These are phyloP conservation scores for Megaptera novaeangliae DNA, from an alignment of 2,113 vertebrate species.

Conservation along the genomic window DNA sequence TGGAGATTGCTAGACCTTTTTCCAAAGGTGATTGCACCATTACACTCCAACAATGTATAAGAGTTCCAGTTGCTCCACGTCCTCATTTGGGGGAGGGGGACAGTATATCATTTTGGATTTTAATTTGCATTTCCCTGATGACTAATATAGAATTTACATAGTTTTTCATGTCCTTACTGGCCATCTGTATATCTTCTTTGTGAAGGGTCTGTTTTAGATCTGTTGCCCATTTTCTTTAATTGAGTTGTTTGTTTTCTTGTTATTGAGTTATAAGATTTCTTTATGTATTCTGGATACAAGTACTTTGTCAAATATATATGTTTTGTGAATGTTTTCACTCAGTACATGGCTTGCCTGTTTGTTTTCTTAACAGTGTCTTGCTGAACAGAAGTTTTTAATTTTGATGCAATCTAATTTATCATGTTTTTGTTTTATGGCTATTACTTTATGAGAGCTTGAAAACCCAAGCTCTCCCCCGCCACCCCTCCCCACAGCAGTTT, in stretches of 20 bases:
- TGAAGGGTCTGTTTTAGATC: neutral
- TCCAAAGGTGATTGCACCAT: neutral
- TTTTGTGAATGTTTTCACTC: constrained; percentile 14
- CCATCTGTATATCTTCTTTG: neutral
- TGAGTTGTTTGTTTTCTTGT: neutral
- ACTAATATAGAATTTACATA: neutral
- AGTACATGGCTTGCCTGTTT: neutral
- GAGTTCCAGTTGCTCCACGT: neutral
- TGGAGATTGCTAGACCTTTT: neutral
- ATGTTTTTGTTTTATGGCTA: neutral
- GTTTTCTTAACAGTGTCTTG: constrained; percentile 16
- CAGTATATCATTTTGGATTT: neutral
- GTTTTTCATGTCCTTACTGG: neutral
- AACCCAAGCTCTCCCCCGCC: neutral
- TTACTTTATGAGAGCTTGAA: neutral
- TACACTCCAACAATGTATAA: neutral
- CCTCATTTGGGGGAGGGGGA: neutral
- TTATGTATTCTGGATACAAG: neutral
- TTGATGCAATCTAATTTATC: neutral
- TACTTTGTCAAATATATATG: neutral
- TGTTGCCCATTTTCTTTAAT: neutral
- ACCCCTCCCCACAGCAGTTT: neutral
- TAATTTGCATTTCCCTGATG: neutral
- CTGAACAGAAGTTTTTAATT: constrained; percentile 1
- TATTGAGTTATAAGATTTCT: neutral